Percentiles rank a stretch among this genome's conserved stretches.
phyloP scores from a whole-genome alignment of 2,888 invertebrate genomes.

The Ectemnius cavifrons region DNA sequence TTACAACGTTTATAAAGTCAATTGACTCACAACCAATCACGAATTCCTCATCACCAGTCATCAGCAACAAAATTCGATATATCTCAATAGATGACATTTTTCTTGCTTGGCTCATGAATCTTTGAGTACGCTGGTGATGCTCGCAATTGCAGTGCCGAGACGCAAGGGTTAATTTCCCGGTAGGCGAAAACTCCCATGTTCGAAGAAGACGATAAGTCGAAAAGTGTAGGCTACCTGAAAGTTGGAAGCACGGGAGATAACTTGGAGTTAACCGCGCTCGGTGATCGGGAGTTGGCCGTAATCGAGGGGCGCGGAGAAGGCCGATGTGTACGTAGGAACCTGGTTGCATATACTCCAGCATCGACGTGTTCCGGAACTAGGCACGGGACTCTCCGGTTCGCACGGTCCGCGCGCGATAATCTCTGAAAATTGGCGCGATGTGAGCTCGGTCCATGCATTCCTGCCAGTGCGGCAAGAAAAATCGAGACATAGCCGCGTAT shows the following conservation, averaged over 20 bases:
- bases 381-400: slow-evolving; percentile 45
- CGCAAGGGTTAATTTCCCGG: slow-evolving; percentile 2
- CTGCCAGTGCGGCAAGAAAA: slow-evolving; percentile 40
- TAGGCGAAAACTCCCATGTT: neutral
- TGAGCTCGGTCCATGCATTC: slow-evolving; percentile 33
- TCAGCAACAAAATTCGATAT: too few species aligned
- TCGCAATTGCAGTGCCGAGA: neutral
- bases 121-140: too few species aligned
- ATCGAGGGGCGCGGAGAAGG: slow-evolving; percentile 22
- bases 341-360: slow-evolving; percentile 19
- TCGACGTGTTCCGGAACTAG: slow-evolving; percentile 49
- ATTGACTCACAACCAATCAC: too few species aligned
- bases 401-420: slow-evolving; percentile 70
- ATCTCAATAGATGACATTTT: too few species aligned
- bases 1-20: too few species aligned
- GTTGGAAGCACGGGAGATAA: slow-evolving; percentile 12
- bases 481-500: slow-evolving; percentile 47
- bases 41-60: too few species aligned
- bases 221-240: slow-evolving; percentile 32
- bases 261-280: slow-evolving; percentile 13
- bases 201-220: slow-evolving; percentile 31
- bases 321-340: too few species aligned
- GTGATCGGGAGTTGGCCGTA: slow-evolving; percentile 17
- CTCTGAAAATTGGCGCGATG: slow-evolving; percentile 72
- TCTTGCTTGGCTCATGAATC: too few species aligned